Evolutionary conservation across 2,113 vertebrate genomes (phyloP).

Genomic region (Paratilapia polleni): DNA sequence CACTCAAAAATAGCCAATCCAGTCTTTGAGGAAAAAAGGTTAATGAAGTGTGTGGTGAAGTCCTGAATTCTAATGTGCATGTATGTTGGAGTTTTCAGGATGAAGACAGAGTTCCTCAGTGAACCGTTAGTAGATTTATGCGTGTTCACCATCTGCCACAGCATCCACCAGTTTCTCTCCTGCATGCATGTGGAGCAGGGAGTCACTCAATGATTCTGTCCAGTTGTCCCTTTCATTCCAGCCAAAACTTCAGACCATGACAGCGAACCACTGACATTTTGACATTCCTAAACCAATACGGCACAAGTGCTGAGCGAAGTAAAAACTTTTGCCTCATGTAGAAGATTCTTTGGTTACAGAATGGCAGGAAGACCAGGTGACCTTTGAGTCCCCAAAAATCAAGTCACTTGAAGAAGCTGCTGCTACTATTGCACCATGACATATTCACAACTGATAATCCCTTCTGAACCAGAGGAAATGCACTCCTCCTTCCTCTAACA

Average conservation of each 20-base stretch:
- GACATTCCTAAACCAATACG: constrained; percentile 13
- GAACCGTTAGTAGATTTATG: not conserved
- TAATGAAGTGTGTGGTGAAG: constrained; percentile 21
- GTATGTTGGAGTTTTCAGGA: not conserved
- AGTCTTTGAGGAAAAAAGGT: constrained; percentile 47
- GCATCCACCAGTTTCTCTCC: not conserved
- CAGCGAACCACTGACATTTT: not conserved
- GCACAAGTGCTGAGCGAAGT: constrained; percentile 51
- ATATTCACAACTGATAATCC: constrained; percentile 55
- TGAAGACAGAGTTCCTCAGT: constrained; percentile 1
- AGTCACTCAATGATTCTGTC: constrained; percentile 20
- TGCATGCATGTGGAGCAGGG: constrained; percentile 11
- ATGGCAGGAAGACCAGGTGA: constrained; percentile 15
- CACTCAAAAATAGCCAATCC: constrained; percentile 71
- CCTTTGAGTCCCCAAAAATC: constrained; percentile 36
- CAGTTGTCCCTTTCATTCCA: constrained; percentile 59
- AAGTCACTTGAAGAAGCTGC: constrained; percentile 42
- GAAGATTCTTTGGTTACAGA: constrained; percentile 50
- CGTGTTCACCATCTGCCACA: not conserved
- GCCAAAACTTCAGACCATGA: constrained; percentile 9
- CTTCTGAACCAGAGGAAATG: constrained; percentile 24
- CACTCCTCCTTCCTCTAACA: not conserved
- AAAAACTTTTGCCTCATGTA: constrained; percentile 46
- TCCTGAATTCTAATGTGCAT: constrained; percentile 33
- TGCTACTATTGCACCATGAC: constrained; percentile 77